Evolutionary conservation across 2,113 vertebrate genomes (phyloP).

Genomic region (Suricata suricatta): DNA sequence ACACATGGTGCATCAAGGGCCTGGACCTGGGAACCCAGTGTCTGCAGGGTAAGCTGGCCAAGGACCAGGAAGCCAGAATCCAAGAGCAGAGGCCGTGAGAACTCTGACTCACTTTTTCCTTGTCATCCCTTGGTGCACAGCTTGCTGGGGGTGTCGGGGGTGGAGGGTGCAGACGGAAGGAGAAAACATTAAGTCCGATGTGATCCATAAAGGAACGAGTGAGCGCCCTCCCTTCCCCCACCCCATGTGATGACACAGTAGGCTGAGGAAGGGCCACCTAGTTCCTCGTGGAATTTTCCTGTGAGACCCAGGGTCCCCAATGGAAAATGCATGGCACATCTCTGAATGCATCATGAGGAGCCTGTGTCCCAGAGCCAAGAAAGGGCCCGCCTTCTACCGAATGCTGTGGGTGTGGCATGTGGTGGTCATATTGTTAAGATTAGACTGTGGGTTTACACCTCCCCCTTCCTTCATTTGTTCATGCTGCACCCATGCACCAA

Average conservation of each 20-base stretch:
- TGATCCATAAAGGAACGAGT: not conserved
- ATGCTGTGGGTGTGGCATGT: accelerated
- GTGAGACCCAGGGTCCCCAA: no score
- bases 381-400: not conserved
- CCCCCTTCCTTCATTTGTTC: not conserved
- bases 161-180: not conserved
- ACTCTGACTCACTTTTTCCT: not conserved
- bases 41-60: accelerated
- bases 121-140: no score
- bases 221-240: not conserved
- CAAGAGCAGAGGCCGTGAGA: not conserved
- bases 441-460: not conserved
- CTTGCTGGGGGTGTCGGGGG: no score
- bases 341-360: not conserved
- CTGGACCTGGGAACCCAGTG: accelerated
- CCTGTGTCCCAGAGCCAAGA: not conserved
- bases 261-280: not conserved
- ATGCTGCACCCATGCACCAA: accelerated
- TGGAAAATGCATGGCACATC: accelerated
- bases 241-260: accelerated
- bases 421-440: not conserved
- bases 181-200: not conserved
- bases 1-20: accelerated
- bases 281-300: no score
- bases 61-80: not conserved